Conservation (phyloP, 2,797 vertebrate species). For the Atherinosoma microstoma region DNA sequence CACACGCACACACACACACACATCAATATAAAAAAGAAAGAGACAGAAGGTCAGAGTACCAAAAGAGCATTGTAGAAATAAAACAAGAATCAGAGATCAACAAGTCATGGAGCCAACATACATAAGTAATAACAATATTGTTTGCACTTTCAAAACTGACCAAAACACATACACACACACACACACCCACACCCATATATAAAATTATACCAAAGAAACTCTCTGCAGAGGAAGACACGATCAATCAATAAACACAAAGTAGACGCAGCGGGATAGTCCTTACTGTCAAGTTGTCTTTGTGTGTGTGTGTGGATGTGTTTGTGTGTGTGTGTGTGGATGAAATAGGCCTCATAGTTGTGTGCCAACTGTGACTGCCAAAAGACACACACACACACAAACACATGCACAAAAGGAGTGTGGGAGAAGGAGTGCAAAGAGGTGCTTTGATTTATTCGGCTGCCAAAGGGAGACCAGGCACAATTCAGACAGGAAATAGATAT, state of each 20-base stretch:
- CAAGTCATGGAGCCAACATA: slow-evolving; percentile 22
- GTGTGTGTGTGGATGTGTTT: slow-evolving; percentile 7
- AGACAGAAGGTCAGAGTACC: slow-evolving; percentile 41
- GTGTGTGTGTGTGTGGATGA: slow-evolving; percentile 44
- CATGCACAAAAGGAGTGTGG: slow-evolving; percentile 36
- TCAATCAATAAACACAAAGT: slow-evolving; percentile 68
- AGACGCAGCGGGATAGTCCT: slow-evolving; percentile 61
- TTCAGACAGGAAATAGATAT: slow-evolving; percentile 61
- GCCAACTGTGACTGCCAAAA: slow-evolving; percentile 67
- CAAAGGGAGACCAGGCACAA: slow-evolving; percentile 50
- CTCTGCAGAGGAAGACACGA: slow-evolving; percentile 45
- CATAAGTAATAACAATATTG: slow-evolving; percentile 14
- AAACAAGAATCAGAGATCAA: slow-evolving; percentile 13
- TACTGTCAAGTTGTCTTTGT: slow-evolving; percentile 62
- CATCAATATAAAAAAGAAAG: not conserved
- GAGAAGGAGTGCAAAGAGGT: slow-evolving; percentile 49
- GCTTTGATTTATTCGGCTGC: slow-evolving; percentile 61
- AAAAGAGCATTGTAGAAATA: slow-evolving; percentile 12
- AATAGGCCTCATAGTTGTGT: slow-evolving; percentile 53
- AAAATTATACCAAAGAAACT: slow-evolving; percentile 28
- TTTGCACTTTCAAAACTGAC: slow-evolving; percentile 17
- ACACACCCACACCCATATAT: slow-evolving; percentile 8
- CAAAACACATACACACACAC: not conserved
- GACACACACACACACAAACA: slow-evolving; percentile 42
- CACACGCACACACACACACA: slow-evolving; percentile 11